Conservation (phyloP, 2,113 vertebrate species). For the Boulengeromyrus knoepffleri region DNA sequence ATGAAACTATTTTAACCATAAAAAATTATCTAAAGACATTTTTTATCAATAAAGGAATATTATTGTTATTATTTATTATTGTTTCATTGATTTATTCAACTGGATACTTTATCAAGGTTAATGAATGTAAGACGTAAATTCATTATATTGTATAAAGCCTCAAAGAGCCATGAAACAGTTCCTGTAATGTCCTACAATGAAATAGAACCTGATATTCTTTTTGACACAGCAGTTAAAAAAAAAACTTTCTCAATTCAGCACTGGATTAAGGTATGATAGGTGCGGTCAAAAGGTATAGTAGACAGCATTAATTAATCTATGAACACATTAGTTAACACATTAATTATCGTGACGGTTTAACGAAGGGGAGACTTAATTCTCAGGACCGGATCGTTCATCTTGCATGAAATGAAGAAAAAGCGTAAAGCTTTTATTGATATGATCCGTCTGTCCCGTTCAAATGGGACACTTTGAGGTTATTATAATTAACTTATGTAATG, state of each 20-base stretch:
- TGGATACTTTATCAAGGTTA: not conserved
- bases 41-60: not conserved
- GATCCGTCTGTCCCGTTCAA: not conserved
- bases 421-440: not conserved
- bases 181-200: not conserved
- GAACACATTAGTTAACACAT: constrained; percentile 7
- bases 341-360: not conserved
- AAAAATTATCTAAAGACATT: constrained; percentile 5
- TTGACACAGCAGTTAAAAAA: not conserved
- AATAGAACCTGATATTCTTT: not conserved
- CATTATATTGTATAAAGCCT: not conserved
- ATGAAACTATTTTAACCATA: constrained; percentile 57
- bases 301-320: constrained; percentile 2
- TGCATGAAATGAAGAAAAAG: not conserved
- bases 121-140: not conserved
- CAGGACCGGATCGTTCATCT: not conserved
- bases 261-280: not conserved
- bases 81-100: not conserved
- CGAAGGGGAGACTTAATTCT: not conserved
- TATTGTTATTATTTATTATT: not conserved
- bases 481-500: not conserved
- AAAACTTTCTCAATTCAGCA: not conserved
- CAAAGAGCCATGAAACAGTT: too few species aligned
- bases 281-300: not conserved
- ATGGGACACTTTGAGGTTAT: not conserved